Conservation (phyloP, 2,113 vertebrate species). For the Salvator merianae region DNA sequence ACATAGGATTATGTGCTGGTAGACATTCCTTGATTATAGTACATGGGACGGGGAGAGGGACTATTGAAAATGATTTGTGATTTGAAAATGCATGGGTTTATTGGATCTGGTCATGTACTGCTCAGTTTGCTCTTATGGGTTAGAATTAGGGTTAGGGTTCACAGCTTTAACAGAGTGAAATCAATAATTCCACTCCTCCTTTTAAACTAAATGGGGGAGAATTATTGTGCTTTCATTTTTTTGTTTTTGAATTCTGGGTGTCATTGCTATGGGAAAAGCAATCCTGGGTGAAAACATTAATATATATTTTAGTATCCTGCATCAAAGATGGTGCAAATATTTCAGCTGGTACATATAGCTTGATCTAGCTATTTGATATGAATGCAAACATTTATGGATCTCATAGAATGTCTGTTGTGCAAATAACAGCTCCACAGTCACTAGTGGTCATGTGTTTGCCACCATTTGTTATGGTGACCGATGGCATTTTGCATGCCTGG, state of each 20-base stretch:
- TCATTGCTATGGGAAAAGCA: not conserved
- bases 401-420: not conserved
- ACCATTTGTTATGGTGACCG: not conserved
- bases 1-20: too few relatives aligned
- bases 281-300: not conserved
- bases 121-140: too few relatives aligned
- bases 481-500: not conserved
- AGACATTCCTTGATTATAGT: too few relatives aligned
- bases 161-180: not conserved
- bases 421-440: not conserved
- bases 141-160: too few relatives aligned
- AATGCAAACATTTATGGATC: not conserved
- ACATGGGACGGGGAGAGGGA: too few relatives aligned
- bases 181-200: too few relatives aligned
- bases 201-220: too few relatives aligned
- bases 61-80: too few relatives aligned
- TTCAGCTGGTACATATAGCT: not conserved
- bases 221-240: not conserved
- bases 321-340: not conserved
- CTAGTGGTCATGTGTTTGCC: not conserved
- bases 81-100: too few relatives aligned
- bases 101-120: too few relatives aligned
- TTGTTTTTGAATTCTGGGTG: not conserved
- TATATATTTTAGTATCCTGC: not conserved
- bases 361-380: not conserved